Evolutionary conservation across 2,888 invertebrate genomes (phyloP).

Genomic region (Chirona hameri): DNA sequence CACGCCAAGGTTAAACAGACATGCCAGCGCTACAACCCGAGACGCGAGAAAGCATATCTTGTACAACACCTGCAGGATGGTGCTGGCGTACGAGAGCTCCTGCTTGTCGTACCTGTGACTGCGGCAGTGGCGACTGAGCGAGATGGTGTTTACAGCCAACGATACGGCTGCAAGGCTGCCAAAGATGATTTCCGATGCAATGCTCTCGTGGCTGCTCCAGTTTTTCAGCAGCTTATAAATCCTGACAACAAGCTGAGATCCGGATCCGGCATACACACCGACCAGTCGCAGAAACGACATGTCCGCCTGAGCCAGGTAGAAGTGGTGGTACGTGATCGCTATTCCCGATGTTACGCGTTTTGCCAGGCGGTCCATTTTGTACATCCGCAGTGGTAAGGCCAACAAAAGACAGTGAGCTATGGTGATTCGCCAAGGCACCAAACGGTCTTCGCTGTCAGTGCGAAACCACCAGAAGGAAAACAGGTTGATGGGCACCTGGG

Average conservation of each 20-base stretch:
- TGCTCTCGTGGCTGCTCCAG: not conserved
- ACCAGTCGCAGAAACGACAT: not conserved
- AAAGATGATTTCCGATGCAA: not conserved
- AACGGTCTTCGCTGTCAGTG: not conserved
- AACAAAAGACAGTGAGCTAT: not conserved
- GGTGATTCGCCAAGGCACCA: not conserved
- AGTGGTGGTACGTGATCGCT: not conserved
- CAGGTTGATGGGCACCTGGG: not conserved
- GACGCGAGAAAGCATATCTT: not conserved
- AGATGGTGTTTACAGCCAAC: not conserved
- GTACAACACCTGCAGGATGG: not conserved
- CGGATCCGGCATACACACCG: not conserved
- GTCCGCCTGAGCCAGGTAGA: not conserved
- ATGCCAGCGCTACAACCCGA: not conserved
- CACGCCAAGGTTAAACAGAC: not conserved
- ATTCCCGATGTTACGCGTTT: not conserved
- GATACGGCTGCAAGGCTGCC: not conserved
- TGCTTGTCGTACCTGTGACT: not conserved
- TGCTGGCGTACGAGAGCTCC: not conserved
- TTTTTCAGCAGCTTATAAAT: not conserved
- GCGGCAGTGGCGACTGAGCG: not conserved
- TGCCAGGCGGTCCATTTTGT: not conserved
- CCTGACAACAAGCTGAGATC: not conserved
- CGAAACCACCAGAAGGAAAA: not conserved
- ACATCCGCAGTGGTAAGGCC: not conserved